Conservation (phyloP, 1,140 invertebrate species). For the Ooceraea biroi region DNA sequence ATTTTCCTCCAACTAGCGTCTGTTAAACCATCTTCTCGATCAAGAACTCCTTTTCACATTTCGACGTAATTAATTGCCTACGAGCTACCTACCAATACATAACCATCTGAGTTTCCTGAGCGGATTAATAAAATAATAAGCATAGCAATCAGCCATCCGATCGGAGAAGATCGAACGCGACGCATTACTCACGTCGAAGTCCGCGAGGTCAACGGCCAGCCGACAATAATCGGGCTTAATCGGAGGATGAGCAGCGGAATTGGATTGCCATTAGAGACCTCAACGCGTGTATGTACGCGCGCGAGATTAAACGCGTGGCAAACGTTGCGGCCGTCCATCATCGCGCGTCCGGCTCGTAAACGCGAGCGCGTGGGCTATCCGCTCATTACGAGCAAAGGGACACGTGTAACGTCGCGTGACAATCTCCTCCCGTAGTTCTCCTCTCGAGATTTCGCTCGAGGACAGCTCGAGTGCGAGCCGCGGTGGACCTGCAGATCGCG, state of each 20-base stretch:
- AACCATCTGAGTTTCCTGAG: background rate
- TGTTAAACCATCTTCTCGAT: too few relatives aligned
- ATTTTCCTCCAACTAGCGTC: background rate
- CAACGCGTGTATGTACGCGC: background rate
- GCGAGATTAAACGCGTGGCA: conserved; percentile 21
- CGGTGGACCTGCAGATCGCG: background rate
- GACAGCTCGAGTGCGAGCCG: too few relatives aligned
- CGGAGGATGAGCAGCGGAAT: conserved; percentile 69
- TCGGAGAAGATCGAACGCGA: conserved; percentile 48
- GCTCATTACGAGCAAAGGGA: conserved; percentile 21
- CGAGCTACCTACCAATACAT: too few relatives aligned
- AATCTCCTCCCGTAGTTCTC: conserved; percentile 12
- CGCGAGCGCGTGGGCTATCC: conserved; percentile 59
- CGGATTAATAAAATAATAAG: conserved; percentile 22
- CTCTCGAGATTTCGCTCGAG: background rate
- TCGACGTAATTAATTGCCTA: too few relatives aligned
- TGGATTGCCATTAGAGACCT: conserved; percentile 68
- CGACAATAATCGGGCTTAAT: conserved; percentile 62
- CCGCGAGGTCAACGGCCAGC: conserved; percentile 69
- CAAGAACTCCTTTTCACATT: too few relatives aligned
- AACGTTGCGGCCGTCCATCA: conserved; percentile 31
- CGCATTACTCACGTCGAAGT: conserved; percentile 37
- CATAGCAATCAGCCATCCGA: conserved; percentile 44
- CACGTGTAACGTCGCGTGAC: conserved; percentile 59
- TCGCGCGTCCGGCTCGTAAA: conserved; percentile 59